Conservation (phyloP, 2,888 invertebrate species). For the Ichneumoninae sp. region DNA sequence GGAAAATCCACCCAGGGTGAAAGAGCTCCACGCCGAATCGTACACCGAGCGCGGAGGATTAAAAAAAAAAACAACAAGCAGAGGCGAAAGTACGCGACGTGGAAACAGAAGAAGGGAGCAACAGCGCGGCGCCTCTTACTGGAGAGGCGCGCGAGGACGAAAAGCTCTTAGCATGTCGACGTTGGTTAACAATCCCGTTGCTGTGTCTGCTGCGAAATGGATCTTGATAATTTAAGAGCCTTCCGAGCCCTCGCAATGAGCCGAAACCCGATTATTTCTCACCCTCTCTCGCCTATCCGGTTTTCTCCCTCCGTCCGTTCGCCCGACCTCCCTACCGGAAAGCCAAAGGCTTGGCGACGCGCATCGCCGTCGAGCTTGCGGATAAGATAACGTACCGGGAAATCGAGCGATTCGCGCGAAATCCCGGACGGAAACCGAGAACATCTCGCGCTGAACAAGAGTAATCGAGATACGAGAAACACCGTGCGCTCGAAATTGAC, state of each 20-base stretch:
- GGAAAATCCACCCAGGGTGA: slow-evolving; percentile 32
- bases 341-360: slow-evolving; percentile 5
- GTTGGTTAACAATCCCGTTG: slow-evolving; percentile 74
- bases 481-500: background rate
- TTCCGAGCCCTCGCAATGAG: slow-evolving; percentile 75
- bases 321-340: background rate
- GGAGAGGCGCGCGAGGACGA: slow-evolving; percentile 69
- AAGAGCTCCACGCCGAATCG: slow-evolving; percentile 42
- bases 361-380: slow-evolving; percentile 28
- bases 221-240: slow-evolving; percentile 81
- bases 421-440: background rate
- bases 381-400: slow-evolving; percentile 6
- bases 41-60: slow-evolving; percentile 46
- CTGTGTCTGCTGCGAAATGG: slow-evolving; percentile 73
- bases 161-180: slow-evolving; percentile 81
- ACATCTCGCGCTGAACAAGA: background rate
- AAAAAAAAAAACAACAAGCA: slow-evolving; percentile 22
- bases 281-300: slow-evolving; percentile 40
- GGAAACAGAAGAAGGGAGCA: slow-evolving; percentile 35
- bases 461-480: slow-evolving; percentile 3
- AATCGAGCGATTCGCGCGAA: slow-evolving; percentile 26
- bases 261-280: slow-evolving; percentile 80
- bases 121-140: slow-evolving; percentile 30
- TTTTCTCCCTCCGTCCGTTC: background rate
- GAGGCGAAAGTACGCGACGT: background rate